Conservation (phyloP, 2,113 vertebrate species). For the Quiscalus mexicanus region DNA sequence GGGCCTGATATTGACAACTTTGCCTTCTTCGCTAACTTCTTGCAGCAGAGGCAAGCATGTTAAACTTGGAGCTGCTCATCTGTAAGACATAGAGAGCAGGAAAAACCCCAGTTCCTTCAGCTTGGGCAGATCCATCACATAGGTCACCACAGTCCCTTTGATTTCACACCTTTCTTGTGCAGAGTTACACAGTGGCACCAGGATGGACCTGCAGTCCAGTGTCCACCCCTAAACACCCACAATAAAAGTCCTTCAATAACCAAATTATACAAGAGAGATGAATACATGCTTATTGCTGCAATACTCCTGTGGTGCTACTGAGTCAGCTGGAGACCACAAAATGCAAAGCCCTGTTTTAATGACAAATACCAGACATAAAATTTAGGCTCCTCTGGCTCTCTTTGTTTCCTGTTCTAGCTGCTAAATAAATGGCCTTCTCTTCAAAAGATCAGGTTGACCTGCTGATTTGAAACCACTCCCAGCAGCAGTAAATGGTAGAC, state of each 20-base stretch:
- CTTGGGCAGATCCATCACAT: neutral
- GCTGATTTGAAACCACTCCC: slow-evolving; percentile 49
- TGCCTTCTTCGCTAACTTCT: neutral
- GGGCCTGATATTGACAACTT: neutral
- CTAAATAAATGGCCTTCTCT: slow-evolving; percentile 56
- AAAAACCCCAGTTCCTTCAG: neutral
- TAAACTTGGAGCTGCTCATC: neutral
- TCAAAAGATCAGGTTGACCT: slow-evolving; percentile 56
- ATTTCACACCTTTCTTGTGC: neutral
- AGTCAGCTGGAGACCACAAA: slow-evolving; percentile 38
- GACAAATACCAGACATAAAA: slow-evolving; percentile 34
- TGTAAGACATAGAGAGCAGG: neutral
- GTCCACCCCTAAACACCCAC: neutral
- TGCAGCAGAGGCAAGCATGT: neutral
- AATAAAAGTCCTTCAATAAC: neutral
- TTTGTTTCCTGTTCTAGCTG: slow-evolving; percentile 43
- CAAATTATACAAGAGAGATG: neutral
- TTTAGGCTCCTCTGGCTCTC: slow-evolving; percentile 37
- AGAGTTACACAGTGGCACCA: neutral
- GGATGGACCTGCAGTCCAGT: neutral
- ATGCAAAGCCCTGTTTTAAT: slow-evolving; percentile 51
- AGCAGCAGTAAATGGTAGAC: slow-evolving; percentile 21
- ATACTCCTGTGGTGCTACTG: slow-evolving; percentile 6
- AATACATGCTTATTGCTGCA: neutral
- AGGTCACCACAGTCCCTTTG: neutral